Evolutionary conservation across 1,140 invertebrate species (phyloP).

Genomic region (Hylaeus volcanicus): DNA sequence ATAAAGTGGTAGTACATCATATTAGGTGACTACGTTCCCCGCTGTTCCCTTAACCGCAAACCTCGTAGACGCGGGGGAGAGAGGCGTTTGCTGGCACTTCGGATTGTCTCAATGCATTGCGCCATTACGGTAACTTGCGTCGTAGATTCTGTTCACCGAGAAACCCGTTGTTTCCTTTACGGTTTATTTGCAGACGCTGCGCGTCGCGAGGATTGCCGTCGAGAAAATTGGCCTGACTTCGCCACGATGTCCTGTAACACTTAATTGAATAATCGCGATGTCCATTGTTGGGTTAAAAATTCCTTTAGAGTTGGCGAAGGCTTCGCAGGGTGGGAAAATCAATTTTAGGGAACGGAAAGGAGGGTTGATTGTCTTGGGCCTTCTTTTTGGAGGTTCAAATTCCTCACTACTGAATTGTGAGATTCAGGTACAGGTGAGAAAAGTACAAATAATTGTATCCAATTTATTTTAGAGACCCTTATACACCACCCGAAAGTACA

Average conservation of each 20-base stretch:
- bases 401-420: too few species aligned
- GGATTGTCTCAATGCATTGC: conserved; percentile 37
- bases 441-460: too few species aligned
- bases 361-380: too few species aligned
- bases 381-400: too few species aligned
- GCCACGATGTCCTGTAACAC: not conserved
- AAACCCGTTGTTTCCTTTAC: conserved; percentile 4
- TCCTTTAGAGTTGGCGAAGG: too few species aligned
- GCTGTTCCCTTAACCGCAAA: conserved; percentile 37
- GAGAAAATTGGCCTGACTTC: not conserved
- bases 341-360: too few species aligned
- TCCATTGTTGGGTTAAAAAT: not conserved
- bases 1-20: conserved; percentile 26
- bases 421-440: too few species aligned
- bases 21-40: conserved; percentile 27
- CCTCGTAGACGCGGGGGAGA: not conserved
- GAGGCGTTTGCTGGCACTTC: conserved; percentile 17
- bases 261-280: conserved; percentile 4
- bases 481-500: too few species aligned
- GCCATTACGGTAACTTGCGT: conserved; percentile 25
- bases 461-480: too few species aligned
- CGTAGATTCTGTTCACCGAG: conserved; percentile 23
- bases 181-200: conserved; percentile 1
- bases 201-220: not conserved
- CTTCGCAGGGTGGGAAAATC: too few species aligned